Base-by-base conservation (phyloP, 2,113 vertebrate genomes). In the Leucopsar rothschildi region DNA sequence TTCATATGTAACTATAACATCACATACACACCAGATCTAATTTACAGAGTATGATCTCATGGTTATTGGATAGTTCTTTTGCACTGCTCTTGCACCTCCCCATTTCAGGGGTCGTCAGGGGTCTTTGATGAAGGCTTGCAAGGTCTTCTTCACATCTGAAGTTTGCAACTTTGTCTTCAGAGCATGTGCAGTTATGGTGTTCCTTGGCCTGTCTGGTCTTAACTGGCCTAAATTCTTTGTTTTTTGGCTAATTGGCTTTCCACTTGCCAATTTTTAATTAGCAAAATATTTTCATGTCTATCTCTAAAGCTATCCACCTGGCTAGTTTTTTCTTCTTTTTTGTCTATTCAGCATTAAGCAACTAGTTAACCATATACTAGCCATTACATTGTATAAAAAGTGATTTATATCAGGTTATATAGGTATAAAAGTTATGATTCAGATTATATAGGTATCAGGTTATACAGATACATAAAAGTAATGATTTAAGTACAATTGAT, bases 51-150 rank as follows among this genome's bases (percentile, higher is more conserved):
- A 15, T 65, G 49, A 35, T 2, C 39, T 65, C 25, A 29, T 53
- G 25, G 20, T 44, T 65, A 24, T 44, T 52, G 7, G 49, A 11
- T 11, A 9, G 9, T 44, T 55, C 15, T 35, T 65, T 19, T 29
- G 12, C 15, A 19, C 20, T 44, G 49, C 0, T 1, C 37, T 53
- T 29, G 31, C 1, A 1, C 7, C 60, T 65, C 31, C 29, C 49
- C 15, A 79, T 0, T 35, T 44, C 1, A 4, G 47, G 11, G 21
- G 5, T 53, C 0, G 0, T 42, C 0, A 0, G 9, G 24, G 15
- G 7, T 42, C 25, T 55, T 35, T 35, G 33, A 37, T 75, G 49
- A 44, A 79, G 33, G 31, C 15, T 79, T 64, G 15, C 39, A 29
- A 53, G 31, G 19, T 42, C 11, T 5, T 64, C 37, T 18, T 35